These are phyloP conservation scores for Mimachlamys varia DNA, from an alignment of 2,888 invertebrate genomes.

Conservation along the genomic window DNA sequence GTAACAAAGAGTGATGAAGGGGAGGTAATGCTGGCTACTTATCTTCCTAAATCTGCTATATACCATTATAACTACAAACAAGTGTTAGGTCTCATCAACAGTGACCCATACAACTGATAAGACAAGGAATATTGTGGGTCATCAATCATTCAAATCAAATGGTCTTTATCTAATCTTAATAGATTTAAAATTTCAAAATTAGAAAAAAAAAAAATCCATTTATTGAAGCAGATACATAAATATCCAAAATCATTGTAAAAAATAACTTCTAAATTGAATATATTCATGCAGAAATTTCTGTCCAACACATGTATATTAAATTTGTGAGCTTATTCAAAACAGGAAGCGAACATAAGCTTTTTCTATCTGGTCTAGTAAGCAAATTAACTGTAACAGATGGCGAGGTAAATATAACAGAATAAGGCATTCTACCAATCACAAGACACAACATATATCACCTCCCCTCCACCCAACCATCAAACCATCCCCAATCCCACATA, in stretches of 20 bases:
- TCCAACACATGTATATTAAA: not conserved
- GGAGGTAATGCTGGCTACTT: not conserved
- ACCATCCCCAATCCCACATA: too few relatives aligned
- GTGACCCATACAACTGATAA: not conserved
- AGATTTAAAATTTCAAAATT: too few relatives aligned
- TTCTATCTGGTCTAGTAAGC: constrained; percentile 6
- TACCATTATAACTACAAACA: not conserved
- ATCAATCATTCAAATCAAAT: not conserved
- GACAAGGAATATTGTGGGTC: not conserved
- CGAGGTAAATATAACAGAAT: not conserved
- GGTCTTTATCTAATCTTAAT: not conserved
- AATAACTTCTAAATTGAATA: not conserved
- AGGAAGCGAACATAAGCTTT: not conserved
- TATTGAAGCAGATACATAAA: not conserved
- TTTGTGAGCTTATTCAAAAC: not conserved
- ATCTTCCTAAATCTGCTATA: not conserved
- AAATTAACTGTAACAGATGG: not conserved
- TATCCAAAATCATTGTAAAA: not conserved
- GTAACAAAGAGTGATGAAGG: not conserved
- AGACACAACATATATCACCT: not conserved
- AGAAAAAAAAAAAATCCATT: not conserved
- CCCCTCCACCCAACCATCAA: not conserved
- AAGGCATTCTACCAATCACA: not conserved
- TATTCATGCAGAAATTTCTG: not conserved
- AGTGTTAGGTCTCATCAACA: not conserved